These are phyloP conservation scores for Tillus elongatus DNA, from an alignment of 2,888 invertebrate species.

Conservation along the genomic window DNA sequence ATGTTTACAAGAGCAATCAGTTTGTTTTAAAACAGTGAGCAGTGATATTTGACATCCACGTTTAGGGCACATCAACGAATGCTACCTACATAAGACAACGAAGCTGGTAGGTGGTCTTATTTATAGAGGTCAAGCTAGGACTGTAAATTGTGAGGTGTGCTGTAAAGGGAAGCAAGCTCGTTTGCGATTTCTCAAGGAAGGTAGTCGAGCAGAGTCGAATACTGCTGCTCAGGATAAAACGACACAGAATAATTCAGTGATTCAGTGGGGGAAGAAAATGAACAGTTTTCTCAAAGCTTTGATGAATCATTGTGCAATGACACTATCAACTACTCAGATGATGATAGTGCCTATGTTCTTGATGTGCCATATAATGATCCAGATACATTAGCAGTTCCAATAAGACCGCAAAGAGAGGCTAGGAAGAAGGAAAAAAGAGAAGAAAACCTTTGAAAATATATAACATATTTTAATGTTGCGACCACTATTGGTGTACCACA, in stretches of 20 bases:
- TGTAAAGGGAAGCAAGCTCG: conserved; percentile 27
- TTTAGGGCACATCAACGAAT: conserved; percentile 9
- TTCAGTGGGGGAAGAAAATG: conserved; percentile 3
- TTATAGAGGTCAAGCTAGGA: not conserved
- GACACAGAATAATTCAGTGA: not conserved
- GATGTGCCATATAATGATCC: conserved; percentile 1
- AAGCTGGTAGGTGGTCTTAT: not conserved
- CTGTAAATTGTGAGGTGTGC: conserved; percentile 17
- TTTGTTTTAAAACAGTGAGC: conserved; percentile 5
- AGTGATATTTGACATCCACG: conserved; percentile 8
- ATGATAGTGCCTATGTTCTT: conserved; percentile 1
- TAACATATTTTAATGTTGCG: conserved; percentile 1
- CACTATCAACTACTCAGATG: not conserved
- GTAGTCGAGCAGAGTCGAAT: conserved; percentile 12
- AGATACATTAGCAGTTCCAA: not conserved
- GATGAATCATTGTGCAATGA: conserved; percentile 1
- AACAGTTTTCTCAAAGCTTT: not conserved
- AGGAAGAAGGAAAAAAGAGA: not conserved
- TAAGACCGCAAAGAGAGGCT: not conserved
- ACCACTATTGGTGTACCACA: too few relatives aligned
- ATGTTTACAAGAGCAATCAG: conserved; percentile 1
- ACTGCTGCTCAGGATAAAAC: not conserved
- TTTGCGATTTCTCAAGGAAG: conserved; percentile 23
- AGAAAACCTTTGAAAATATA: not conserved
- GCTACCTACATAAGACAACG: conserved; percentile 8